Conservation (phyloP, 2,797 vertebrate genomes). For the Heteromormyrus szaboi region DNA sequence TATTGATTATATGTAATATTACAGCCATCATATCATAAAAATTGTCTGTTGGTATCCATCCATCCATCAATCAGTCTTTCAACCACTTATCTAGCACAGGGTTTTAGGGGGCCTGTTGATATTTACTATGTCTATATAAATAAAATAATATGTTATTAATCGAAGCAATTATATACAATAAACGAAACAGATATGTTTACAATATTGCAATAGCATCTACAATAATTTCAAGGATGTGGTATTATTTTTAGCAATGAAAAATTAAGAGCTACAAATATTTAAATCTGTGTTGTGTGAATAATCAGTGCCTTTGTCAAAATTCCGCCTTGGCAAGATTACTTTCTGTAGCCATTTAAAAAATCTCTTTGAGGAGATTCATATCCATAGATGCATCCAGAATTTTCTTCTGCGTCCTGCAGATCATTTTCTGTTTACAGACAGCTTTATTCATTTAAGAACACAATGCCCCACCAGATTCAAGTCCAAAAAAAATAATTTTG, state of each 20-base stretch:
- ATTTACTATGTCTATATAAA: not conserved
- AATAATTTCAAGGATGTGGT: not conserved
- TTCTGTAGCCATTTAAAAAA: not conserved
- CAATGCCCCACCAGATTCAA: not conserved
- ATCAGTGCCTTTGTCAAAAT: not conserved
- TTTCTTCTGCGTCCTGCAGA: not conserved
- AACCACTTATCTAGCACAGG: not conserved
- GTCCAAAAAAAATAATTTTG: not conserved
- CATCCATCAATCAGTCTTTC: not conserved
- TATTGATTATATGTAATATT: not conserved
- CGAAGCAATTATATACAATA: not conserved
- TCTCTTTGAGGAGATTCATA: not conserved
- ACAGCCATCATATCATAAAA: not conserved
- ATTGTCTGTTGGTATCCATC: not conserved
- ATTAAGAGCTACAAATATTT: not conserved
- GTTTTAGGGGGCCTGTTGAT: not conserved
- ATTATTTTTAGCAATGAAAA: not conserved
- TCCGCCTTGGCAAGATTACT: not conserved
- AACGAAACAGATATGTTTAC: not conserved
- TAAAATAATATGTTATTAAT: not conserved
- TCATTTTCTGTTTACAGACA: not conserved
- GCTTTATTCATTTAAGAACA: conserved; percentile 1
- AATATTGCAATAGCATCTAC: not conserved
- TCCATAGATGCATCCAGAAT: not conserved
- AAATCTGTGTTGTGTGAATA: not conserved